Conservation (phyloP, 2,888 invertebrate species). For the Pheosia gnoma region DNA sequence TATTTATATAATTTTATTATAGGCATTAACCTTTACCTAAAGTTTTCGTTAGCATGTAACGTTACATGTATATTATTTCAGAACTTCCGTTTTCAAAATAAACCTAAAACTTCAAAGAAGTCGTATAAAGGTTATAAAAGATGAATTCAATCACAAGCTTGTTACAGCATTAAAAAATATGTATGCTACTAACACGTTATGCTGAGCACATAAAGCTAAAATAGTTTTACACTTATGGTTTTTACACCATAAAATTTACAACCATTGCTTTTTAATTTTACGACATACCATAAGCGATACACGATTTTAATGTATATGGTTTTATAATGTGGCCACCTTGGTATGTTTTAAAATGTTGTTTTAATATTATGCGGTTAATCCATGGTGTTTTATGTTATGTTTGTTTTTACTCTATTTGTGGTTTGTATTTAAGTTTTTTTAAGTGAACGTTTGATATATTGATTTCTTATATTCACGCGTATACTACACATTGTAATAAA, state of each 20-base stretch:
- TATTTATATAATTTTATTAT: too few relatives aligned
- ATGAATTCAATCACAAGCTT: not conserved
- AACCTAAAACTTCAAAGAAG: not conserved
- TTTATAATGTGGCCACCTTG: constrained; percentile 20
- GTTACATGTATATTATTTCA: too few relatives aligned
- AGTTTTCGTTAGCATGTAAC: too few relatives aligned
- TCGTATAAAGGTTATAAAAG: not conserved
- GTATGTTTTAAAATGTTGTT: constrained; percentile 18
- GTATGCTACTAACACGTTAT: constrained; percentile 14
- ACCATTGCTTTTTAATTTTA: constrained; percentile 57
- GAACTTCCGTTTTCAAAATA: too few relatives aligned
- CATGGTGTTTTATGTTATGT: constrained; percentile 11
- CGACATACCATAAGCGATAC: constrained; percentile 44
- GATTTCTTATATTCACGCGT: too few relatives aligned
- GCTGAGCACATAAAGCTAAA: constrained; percentile 35
- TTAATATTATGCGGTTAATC: constrained; percentile 11
- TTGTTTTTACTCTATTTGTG: not conserved
- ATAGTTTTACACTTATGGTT: constrained; percentile 36
- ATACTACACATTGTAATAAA: too few relatives aligned
- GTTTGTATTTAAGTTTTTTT: too few relatives aligned
- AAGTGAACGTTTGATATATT: too few relatives aligned
- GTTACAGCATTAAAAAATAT: not conserved
- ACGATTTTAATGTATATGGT: constrained; percentile 35
- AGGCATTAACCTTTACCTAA: too few relatives aligned
- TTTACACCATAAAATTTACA: constrained; percentile 45